Conservation (phyloP, 2,797 vertebrate species). For the Benthosema pterotum region DNA sequence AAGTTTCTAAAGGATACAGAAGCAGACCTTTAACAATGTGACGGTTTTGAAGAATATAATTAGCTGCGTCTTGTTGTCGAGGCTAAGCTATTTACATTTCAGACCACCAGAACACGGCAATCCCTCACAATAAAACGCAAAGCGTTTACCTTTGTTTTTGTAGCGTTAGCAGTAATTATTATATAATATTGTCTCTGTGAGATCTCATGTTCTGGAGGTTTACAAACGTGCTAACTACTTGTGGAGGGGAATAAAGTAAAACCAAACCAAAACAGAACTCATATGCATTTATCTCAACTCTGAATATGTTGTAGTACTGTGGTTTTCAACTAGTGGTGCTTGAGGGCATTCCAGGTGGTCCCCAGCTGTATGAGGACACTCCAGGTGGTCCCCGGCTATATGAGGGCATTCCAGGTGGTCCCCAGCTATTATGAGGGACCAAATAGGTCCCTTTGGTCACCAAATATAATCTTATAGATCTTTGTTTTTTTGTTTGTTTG, state of each 20-base stretch:
- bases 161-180: constrained; percentile 28
- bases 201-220: constrained; percentile 59
- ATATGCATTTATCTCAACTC: not conserved
- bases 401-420: no score
- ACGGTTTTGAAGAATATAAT: constrained; percentile 78
- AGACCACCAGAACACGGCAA: constrained; percentile 62
- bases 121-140: constrained; percentile 59
- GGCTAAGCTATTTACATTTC: constrained; percentile 81
- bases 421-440: no score
- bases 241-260: no score
- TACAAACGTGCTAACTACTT: constrained; percentile 41
- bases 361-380: no score
- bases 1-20: constrained; percentile 84
- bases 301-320: no score
- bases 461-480: no score
- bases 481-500: no score
- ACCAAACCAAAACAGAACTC: not conserved
- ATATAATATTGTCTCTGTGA: constrained; percentile 29
- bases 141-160: constrained; percentile 49
- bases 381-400: no score
- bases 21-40: constrained; percentile 74
- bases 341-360: no score
- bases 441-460: no score
- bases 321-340: no score
- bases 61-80: constrained; percentile 69